Conservation (phyloP, 1,140 invertebrate species). For the Sarcophaga bullata region DNA sequence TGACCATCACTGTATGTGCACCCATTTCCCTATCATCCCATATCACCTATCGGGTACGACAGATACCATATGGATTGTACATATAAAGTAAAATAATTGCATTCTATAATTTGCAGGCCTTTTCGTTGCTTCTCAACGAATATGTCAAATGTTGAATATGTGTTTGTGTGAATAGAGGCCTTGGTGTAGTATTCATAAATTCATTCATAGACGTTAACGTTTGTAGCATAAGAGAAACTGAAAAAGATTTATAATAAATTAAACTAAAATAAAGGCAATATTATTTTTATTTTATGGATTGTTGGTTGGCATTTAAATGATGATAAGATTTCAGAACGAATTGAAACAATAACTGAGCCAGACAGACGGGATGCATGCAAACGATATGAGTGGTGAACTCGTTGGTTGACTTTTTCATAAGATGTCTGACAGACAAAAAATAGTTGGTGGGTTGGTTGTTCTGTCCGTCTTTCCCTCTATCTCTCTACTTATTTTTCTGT, state of each 20-base stretch:
- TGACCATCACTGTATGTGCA: too few relatives aligned
- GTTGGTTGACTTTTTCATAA: not conserved
- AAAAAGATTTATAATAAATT: slow-evolving; percentile 8
- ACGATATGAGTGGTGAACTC: not conserved
- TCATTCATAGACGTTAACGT: too few relatives aligned
- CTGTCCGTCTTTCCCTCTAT: not conserved
- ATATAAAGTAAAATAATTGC: too few relatives aligned
- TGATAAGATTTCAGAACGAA: slow-evolving; percentile 29
- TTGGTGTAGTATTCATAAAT: not conserved
- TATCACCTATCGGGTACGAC: too few relatives aligned
- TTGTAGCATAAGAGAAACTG: not conserved
- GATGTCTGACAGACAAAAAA: not conserved
- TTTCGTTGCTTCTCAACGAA: too few relatives aligned
- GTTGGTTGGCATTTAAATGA: slow-evolving; percentile 25
- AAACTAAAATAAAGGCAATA: not conserved
- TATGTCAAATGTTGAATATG: not conserved
- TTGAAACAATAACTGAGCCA: not conserved
- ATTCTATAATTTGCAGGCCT: too few relatives aligned
- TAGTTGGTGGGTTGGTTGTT: not conserved
- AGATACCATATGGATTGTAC: too few relatives aligned
- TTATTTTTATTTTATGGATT: slow-evolving; percentile 33
- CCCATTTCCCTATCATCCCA: too few relatives aligned
- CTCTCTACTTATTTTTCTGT: not conserved
- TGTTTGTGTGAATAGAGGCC: not conserved
- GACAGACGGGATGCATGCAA: not conserved